Evolutionary conservation across 2,797 vertebrate genomes (phyloP).

Genomic region (Chloroceryle amazona): DNA sequence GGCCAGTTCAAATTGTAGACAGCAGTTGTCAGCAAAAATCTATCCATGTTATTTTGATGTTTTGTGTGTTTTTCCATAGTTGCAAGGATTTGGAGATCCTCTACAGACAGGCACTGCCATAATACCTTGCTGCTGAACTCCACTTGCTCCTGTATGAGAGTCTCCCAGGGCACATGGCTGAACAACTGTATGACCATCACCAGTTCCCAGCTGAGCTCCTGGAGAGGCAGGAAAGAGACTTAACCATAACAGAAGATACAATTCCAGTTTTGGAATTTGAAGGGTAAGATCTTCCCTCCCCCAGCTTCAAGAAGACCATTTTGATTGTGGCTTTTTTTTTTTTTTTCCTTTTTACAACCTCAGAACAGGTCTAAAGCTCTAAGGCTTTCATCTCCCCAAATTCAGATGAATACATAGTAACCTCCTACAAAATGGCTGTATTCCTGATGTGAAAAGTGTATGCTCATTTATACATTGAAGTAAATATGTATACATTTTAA

Average conservation of each 20-base stretch:
- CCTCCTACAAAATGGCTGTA: background rate
- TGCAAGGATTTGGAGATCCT: conserved; percentile 34
- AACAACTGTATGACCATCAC: conserved; percentile 62
- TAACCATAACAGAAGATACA: background rate
- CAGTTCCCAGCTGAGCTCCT: conserved; percentile 69
- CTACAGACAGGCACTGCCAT: conserved; percentile 23
- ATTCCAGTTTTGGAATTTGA: background rate
- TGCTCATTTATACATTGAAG: background rate
- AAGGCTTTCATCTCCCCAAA: background rate
- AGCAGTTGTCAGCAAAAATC: background rate
- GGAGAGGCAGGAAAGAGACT: background rate
- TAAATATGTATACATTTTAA: background rate
- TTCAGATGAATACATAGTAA: background rate
- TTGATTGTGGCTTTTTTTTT: too few species aligned
- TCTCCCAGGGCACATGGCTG: conserved; percentile 66
- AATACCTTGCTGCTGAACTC: conserved; percentile 73
- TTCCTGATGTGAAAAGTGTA: background rate
- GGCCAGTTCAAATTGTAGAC: background rate
- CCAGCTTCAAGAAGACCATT: background rate
- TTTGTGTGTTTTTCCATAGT: conserved; percentile 24
- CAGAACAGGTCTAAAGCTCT: background rate
- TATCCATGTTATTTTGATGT: background rate
- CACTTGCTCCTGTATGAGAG: conserved; percentile 59
- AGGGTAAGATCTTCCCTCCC: fast-evolving
- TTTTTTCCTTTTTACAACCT: background rate